Percentiles rank a stretch among this genome's conserved stretches.
Evolutionary conservation across 2,888 invertebrate genomes (phyloP).

Genomic region (Scaptomyza caliginosa): DNA sequence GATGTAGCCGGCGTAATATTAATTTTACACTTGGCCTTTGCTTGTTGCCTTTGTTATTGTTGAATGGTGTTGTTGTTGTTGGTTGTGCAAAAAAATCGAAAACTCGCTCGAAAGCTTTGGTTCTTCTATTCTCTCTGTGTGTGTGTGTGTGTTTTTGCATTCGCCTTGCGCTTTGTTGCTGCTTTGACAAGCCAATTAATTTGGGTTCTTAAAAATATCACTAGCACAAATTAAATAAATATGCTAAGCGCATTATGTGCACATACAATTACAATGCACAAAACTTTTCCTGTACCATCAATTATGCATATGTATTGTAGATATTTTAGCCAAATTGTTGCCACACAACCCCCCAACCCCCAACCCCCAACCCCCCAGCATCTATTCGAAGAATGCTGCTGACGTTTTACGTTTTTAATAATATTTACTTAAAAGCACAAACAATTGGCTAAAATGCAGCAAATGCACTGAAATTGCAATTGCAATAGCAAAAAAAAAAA

Average conservation of each 20-base stretch:
- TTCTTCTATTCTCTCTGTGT: not conserved
- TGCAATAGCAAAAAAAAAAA: conserved; percentile 27
- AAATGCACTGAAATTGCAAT: conserved; percentile 47
- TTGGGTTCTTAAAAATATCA: conserved; percentile 75
- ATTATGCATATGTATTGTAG: conserved; percentile 64
- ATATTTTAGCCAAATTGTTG: conserved; percentile 32
- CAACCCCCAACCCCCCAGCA: not conserved
- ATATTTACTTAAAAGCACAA: conserved; percentile 74
- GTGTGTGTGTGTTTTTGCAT: too few relatives aligned
- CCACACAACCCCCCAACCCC: not conserved
- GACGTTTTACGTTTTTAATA: conserved; percentile 75
- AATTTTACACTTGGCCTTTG: conserved; percentile 83
- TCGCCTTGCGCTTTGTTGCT: conserved; percentile 33
- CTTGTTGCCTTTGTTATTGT: conserved; percentile 56
- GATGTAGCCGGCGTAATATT: conserved; percentile 73
- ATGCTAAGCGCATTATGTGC: conserved; percentile 62
- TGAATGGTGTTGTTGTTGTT: conserved; percentile 26
- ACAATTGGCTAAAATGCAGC: conserved; percentile 69
- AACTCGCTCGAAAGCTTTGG: conserved; percentile 28
- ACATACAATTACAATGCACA: conserved; percentile 17
- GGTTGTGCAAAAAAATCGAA: conserved; percentile 53
- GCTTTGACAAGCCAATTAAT: conserved; percentile 70
- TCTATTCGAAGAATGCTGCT: conserved; percentile 22
- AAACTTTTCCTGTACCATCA: conserved; percentile 75
- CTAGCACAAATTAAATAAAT: conserved; percentile 76